Conservation (phyloP, 2,888 invertebrate species). For the Hedychridium roseum region DNA sequence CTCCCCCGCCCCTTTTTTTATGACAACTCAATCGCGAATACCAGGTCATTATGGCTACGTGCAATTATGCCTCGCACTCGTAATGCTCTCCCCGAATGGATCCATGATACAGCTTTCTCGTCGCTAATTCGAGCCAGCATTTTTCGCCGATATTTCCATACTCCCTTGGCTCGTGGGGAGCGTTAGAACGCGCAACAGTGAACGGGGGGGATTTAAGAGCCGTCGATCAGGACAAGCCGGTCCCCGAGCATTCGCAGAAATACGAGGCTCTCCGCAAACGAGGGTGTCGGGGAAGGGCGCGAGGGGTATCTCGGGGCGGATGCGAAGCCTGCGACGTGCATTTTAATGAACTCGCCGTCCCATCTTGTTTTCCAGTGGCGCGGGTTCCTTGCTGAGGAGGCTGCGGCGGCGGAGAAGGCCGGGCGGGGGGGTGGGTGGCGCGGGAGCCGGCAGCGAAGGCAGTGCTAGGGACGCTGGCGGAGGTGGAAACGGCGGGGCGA, state of each 20-base stretch:
- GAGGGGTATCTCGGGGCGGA: slow-evolving; percentile 26
- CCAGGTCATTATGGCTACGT: too few relatives aligned
- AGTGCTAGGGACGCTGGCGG: slow-evolving; percentile 20
- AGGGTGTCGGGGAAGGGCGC: slow-evolving; percentile 9
- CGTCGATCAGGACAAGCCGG: too few relatives aligned
- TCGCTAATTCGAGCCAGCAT: too few relatives aligned
- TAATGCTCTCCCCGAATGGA: too few relatives aligned
- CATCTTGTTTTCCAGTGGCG: slow-evolving; percentile 43
- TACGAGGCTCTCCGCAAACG: slow-evolving; percentile 6
- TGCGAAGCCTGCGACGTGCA: slow-evolving; percentile 37
- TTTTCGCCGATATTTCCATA: slow-evolving; percentile 9
- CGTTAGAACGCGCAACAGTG: too few relatives aligned
- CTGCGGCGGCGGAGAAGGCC: slow-evolving; percentile 18
- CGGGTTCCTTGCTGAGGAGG: slow-evolving; percentile 28
- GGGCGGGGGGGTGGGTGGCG: slow-evolving; percentile 19
- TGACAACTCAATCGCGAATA: too few relatives aligned
- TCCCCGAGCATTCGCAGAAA: too few relatives aligned
- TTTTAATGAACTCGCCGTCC: slow-evolving; percentile 48
- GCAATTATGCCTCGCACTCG: too few relatives aligned
- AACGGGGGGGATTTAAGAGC: too few relatives aligned
- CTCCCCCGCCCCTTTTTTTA: too few relatives aligned
- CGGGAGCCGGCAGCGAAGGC: slow-evolving; percentile 13
- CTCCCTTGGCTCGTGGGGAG: slow-evolving; percentile 3
- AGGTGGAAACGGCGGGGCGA: slow-evolving; percentile 35
- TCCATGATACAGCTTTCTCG: too few relatives aligned